These are phyloP conservation scores for Cyclargus thomasi DNA, from an alignment of 1,140 invertebrate species.

Conservation along the genomic window DNA sequence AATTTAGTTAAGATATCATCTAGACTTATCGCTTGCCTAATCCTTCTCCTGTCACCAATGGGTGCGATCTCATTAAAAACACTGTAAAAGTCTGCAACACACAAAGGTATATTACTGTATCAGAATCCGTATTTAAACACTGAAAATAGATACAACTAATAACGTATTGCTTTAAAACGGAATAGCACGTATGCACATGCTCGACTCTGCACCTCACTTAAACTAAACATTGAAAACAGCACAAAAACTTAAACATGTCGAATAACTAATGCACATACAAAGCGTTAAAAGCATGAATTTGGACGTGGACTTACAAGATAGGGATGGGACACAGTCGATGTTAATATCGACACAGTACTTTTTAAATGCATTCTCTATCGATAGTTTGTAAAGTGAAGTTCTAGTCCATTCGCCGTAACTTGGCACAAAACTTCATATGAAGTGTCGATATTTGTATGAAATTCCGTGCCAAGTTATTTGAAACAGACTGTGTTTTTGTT, in stretches of 20 bases:
- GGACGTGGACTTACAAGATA: conserved; percentile 3
- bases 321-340: neutral
- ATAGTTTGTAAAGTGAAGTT: too few relatives aligned
- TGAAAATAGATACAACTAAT: conserved; percentile 35
- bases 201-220: conserved; percentile 3
- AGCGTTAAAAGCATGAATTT: neutral
- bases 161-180: conserved; percentile 46
- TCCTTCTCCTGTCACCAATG: neutral
- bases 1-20: too few relatives aligned
- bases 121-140: conserved; percentile 39
- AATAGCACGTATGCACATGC: conserved; percentile 35
- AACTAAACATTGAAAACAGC: neutral
- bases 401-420: too few relatives aligned
- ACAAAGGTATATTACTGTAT: conserved; percentile 43
- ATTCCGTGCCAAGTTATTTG: too few relatives aligned
- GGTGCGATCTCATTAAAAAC: neutral
- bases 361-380: too few relatives aligned
- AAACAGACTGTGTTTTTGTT: too few relatives aligned
- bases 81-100: conserved; percentile 33
- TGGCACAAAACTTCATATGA: too few relatives aligned
- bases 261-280: conserved; percentile 23
- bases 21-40: neutral
- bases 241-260: conserved; percentile 15
- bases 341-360: too few relatives aligned
- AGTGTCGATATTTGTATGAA: too few relatives aligned